A percentile compares a stretch with the other conserved stretches of the same genome.
phyloP scores from a whole-genome alignment of 1,140 invertebrate genomes.

The Ostrea denselamellosa region DNA sequence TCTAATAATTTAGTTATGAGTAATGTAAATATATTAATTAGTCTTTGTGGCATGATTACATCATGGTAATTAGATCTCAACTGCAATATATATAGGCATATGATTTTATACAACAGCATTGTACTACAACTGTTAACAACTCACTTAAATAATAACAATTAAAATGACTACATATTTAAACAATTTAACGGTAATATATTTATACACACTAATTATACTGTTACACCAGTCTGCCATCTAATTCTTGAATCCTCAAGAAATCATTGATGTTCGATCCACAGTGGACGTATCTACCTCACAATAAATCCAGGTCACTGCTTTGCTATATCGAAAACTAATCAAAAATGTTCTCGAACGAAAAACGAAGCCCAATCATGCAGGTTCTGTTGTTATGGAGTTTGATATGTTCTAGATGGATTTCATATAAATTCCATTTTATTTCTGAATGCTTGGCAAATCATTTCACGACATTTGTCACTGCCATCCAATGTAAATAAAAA shows the following conservation, averaged over 20 bases:
- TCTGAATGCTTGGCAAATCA: slow-evolving; percentile 33
- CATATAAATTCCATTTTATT: slow-evolving; percentile 15
- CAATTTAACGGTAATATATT: slow-evolving; percentile 56
- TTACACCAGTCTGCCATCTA: slow-evolving; percentile 2
- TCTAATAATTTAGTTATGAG: slow-evolving; percentile 15
- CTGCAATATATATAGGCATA: slow-evolving; percentile 44
- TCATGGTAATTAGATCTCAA: slow-evolving; percentile 31
- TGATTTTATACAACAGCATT: slow-evolving; percentile 46
- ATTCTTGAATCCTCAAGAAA: not conserved
- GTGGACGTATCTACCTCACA: not conserved
- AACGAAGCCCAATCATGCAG: slow-evolving; percentile 22
- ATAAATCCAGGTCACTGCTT: not conserved
- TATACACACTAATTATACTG: slow-evolving; percentile 48
- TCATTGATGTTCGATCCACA: not conserved
- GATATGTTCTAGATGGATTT: slow-evolving; percentile 35
- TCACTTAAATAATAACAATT: slow-evolving; percentile 69
- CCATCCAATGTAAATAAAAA: slow-evolving; percentile 6
- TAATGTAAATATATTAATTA: slow-evolving; percentile 26
- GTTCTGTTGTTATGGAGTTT: slow-evolving; percentile 16
- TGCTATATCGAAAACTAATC: slow-evolving; percentile 16
- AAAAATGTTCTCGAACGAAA: slow-evolving; percentile 9
- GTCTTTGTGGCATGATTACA: slow-evolving; percentile 35
- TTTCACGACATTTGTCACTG: not conserved
- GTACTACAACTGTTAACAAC: slow-evolving; percentile 66
- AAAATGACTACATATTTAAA: slow-evolving; percentile 66